Evolutionary conservation across 2,888 invertebrate genomes (phyloP).

Genomic region (Archips crataeganus): DNA sequence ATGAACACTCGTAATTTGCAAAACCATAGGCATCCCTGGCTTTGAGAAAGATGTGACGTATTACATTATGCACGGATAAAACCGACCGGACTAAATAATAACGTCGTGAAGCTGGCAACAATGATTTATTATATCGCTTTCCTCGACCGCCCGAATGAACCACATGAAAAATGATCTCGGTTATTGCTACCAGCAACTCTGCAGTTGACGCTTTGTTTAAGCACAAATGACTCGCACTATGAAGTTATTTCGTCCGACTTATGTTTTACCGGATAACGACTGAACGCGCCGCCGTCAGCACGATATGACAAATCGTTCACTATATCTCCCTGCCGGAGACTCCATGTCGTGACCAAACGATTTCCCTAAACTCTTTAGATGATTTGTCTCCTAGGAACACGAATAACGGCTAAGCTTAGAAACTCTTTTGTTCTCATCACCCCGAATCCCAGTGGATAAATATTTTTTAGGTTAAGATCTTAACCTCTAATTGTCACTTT

Average conservation of each 20-base stretch:
- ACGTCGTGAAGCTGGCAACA: slow-evolving; percentile 81
- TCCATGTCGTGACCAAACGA: slow-evolving; percentile 23
- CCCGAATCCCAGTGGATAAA: slow-evolving; percentile 29
- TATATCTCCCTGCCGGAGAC: slow-evolving; percentile 48
- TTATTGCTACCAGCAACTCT: slow-evolving; percentile 83
- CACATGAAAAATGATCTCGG: slow-evolving; percentile 84
- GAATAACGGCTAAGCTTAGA: slow-evolving; percentile 5
- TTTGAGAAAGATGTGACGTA: slow-evolving; percentile 58
- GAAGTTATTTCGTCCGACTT: slow-evolving; percentile 73
- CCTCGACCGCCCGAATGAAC: slow-evolving; percentile 83
- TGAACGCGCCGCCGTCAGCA: slow-evolving; percentile 43
- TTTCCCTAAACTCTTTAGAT: slow-evolving; percentile 33
- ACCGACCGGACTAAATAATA: slow-evolving; percentile 82
- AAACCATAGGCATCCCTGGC: slow-evolving; percentile 28
- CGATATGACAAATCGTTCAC: slow-evolving; percentile 69
- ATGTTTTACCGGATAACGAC: slow-evolving; percentile 69
- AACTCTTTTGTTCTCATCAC: slow-evolving; percentile 15
- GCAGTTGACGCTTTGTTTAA: slow-evolving; percentile 85
- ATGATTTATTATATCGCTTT: slow-evolving; percentile 85
- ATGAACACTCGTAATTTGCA: slow-evolving; percentile 20
- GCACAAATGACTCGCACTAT: slow-evolving; percentile 84
- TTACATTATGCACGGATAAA: slow-evolving; percentile 77
- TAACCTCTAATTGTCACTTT: slow-evolving; percentile 73
- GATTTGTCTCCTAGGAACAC: slow-evolving; percentile 31
- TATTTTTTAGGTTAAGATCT: slow-evolving; percentile 47